phyloP scores from a whole-genome alignment of 53 echinoderm and acorn worm species.

The Holothuria leucospilota region DNA sequence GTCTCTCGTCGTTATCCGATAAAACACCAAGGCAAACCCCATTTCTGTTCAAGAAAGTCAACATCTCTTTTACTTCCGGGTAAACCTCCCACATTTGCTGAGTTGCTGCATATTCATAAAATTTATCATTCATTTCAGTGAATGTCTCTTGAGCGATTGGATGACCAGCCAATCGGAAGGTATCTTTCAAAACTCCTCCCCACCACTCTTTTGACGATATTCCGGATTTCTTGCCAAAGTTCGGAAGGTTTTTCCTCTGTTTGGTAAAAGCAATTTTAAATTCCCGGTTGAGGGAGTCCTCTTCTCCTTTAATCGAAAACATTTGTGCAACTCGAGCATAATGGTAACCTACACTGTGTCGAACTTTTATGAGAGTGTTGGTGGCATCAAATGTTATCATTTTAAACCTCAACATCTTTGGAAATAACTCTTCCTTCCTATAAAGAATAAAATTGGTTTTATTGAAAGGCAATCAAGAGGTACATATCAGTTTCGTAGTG shows the following conservation, averaged over 20 bases:
- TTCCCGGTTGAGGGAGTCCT: conserved; percentile 47
- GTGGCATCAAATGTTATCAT: conserved; percentile 88
- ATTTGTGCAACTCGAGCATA: conserved; percentile 74
- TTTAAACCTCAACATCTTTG: conserved; percentile 74
- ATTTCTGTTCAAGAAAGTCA: conserved; percentile 76
- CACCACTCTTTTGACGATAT: conserved; percentile 83
- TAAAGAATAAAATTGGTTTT: too few species aligned
- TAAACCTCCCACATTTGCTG: conserved; percentile 73
- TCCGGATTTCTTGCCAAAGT: conserved; percentile 69
- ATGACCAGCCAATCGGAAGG: conserved; percentile 69
- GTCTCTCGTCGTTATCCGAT: conserved; percentile 86
- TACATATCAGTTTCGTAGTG: too few species aligned
- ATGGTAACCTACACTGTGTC: conserved; percentile 80
- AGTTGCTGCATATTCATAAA: conserved; percentile 72
- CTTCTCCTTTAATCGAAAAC: conserved; percentile 62
- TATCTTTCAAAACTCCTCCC: conserved; percentile 70
- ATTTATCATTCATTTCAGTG: conserved; percentile 65
- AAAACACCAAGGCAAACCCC: conserved; percentile 84
- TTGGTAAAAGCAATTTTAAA: conserved; percentile 65
- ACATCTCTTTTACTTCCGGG: conserved; percentile 87
- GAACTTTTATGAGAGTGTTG: conserved; percentile 79
- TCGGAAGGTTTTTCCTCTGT: conserved; percentile 75
- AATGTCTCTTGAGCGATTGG: conserved; percentile 41
- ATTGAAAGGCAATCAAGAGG: too few species aligned
- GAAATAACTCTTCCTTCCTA: too few species aligned